Evolutionary conservation across 2,888 invertebrate species (phyloP).

Genomic region (Nomada hirtipes): DNA sequence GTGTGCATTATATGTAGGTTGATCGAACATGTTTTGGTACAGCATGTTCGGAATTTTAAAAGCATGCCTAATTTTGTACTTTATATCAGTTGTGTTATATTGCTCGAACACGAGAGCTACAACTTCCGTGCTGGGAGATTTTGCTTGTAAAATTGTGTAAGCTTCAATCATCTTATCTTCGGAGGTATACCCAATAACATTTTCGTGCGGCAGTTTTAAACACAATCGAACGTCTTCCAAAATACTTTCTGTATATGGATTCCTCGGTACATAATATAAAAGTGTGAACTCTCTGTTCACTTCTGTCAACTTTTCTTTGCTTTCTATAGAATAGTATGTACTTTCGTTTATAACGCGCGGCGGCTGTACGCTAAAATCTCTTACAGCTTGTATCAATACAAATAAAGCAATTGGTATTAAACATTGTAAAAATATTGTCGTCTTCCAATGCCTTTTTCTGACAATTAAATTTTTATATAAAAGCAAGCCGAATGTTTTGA

Average conservation of each 20-base stretch:
- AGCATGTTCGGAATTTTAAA: slow-evolving; percentile 60
- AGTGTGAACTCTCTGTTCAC: slow-evolving; percentile 16
- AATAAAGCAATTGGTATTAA: slow-evolving; percentile 77
- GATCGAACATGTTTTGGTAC: slow-evolving; percentile 55
- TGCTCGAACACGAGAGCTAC: slow-evolving; percentile 77
- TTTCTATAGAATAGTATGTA: slow-evolving; percentile 69
- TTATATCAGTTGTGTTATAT: slow-evolving; percentile 69
- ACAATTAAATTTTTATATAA: slow-evolving; percentile 80
- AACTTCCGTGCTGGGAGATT: slow-evolving; percentile 48
- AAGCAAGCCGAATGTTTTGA: slow-evolving; percentile 75
- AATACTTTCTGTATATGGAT: slow-evolving; percentile 68
- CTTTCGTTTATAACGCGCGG: slow-evolving; percentile 66
- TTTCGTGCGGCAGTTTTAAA: slow-evolving; percentile 64
- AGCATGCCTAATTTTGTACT: slow-evolving; percentile 76
- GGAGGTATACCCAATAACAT: slow-evolving; percentile 66
- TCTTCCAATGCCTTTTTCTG: slow-evolving; percentile 79
- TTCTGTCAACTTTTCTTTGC: slow-evolving; percentile 38
- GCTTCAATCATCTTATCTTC: slow-evolving; percentile 75
- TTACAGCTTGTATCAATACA: slow-evolving; percentile 73
- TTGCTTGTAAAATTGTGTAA: slow-evolving; percentile 68
- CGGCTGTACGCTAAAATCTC: slow-evolving; percentile 71
- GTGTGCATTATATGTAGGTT: slow-evolving; percentile 20
- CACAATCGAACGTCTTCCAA: slow-evolving; percentile 74
- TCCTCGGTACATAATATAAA: slow-evolving; percentile 77
- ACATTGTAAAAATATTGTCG: slow-evolving; percentile 76